Base-by-base conservation (phyloP, 2,888 invertebrate genomes). In the Nezara viridula region DNA sequence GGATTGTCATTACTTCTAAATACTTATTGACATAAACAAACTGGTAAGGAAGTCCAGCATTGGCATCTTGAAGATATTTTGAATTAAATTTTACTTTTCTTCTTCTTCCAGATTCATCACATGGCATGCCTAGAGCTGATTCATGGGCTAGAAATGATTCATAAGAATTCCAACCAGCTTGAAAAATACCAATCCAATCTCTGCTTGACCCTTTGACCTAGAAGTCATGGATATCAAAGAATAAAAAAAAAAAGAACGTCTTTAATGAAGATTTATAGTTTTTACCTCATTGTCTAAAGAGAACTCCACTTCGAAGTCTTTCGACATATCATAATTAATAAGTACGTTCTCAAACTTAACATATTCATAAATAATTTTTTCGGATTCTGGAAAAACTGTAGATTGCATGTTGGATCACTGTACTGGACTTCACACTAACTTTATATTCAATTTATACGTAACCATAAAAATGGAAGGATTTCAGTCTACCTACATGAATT, bases 161-260 rank as follows among this genome's bases (percentile, higher is more conserved):
- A 88, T 86, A 89, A 37, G 89, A 50, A 27, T 60, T 85, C 90
- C 90, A 90, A 49, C 89, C 90, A 12, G 50, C 89, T 52, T 81
- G 85, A 47, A 89, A 90, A 81, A 90, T 89, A 10, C 90, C 90
- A 52, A 90, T 81, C 90, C 90, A 90, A 85, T 90, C 90, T 73
- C 86, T 86, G 52, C 89, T 90, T 16, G 90, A 90, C 16, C 89
- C 90, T 88, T 90, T 55, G 40, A 86, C 88, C 89, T 89, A 37
- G 14, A 77, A 44, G 24, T 16, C 16, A 73, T 16, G 16, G 19
- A 32, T 66, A 19, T 50, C 49, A 77, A 85, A 50, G 16, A 44
- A n/a, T 55, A 55, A 47, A 47, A 88, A 52, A 21, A 60, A n/a
- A 24, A 32, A 87, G 5, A 40, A 12, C 47, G 5, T 73, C 12